These are phyloP conservation scores for Leptinotarsa juncta DNA, from an alignment of 2,888 invertebrate species.

Conservation along the genomic window DNA sequence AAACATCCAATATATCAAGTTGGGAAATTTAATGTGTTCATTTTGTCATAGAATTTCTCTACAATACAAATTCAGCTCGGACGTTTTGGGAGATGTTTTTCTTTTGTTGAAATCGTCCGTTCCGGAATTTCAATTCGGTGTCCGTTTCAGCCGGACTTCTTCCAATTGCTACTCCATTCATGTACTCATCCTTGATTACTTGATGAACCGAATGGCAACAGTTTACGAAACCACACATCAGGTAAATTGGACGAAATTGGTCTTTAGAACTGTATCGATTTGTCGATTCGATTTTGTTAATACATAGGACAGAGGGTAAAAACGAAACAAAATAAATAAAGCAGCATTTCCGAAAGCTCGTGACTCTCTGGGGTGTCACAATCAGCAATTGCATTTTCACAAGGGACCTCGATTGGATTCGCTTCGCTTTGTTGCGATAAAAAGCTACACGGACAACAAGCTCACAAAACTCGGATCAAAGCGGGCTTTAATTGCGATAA, in stretches of 20 bases:
- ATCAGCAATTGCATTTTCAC: conserved; percentile 59
- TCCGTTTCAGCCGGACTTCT: conserved; percentile 6
- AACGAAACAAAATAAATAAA: conserved; percentile 54
- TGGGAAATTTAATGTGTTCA: neutral
- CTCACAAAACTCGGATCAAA: conserved; percentile 49
- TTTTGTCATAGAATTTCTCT: neutral
- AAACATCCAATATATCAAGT: conserved; percentile 8
- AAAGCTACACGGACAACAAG: conserved; percentile 50
- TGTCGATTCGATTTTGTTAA: conserved; percentile 46
- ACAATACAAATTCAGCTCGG: neutral
- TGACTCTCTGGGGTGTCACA: conserved; percentile 59
- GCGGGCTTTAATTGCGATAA: conserved; percentile 48
- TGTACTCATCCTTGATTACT: conserved; percentile 32
- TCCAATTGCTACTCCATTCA: conserved; percentile 28
- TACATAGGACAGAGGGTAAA: conserved; percentile 45
- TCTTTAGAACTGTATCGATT: conserved; percentile 38
- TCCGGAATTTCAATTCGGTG: conserved; percentile 3
- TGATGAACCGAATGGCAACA: conserved; percentile 37
- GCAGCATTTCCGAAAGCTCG: conserved; percentile 47
- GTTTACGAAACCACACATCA: conserved; percentile 28
- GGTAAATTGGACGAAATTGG: conserved; percentile 37
- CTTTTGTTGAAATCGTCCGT: neutral
- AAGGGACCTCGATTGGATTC: conserved; percentile 51
- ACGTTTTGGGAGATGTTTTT: conserved; percentile 3
- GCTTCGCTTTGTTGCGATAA: conserved; percentile 48